Percentiles rank a stretch among this genome's conserved stretches.
Evolutionary conservation across 2,888 invertebrate genomes (phyloP).

Genomic region (Hyposoter didymator): DNA sequence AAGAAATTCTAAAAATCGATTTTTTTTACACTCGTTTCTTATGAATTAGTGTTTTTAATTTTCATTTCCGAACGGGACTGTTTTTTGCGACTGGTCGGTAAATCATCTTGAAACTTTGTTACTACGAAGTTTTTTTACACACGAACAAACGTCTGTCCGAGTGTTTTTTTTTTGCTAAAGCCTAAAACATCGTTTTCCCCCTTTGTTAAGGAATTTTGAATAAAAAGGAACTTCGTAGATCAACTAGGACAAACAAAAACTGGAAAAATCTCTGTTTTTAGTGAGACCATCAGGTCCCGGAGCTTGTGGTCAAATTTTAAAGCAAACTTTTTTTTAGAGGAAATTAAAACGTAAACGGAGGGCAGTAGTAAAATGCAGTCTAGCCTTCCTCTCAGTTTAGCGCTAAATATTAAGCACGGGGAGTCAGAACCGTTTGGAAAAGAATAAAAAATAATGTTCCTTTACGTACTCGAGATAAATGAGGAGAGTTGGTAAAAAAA

Average conservation of each 20-base stretch:
- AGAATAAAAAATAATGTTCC: not conserved
- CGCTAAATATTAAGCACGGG: not conserved
- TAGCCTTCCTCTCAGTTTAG: conserved; percentile 56
- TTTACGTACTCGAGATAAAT: not conserved
- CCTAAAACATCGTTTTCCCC: not conserved
- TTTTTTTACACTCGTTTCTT: too few species aligned
- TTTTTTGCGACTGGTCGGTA: conserved; percentile 16
- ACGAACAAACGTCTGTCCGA: conserved; percentile 8
- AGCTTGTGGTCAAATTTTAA: not conserved
- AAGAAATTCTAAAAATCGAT: not conserved
- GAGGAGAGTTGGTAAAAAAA: not conserved
- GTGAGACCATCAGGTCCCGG: conserved; percentile 27
- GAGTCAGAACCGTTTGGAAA: not conserved
- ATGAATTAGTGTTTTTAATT: not conserved
- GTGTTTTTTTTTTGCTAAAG: not conserved
- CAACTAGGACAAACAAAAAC: not conserved
- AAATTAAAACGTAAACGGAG: not conserved
- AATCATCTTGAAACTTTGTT: conserved; percentile 40
- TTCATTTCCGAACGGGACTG: not conserved
- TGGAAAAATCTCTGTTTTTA: conserved; percentile 13
- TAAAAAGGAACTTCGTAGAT: not conserved
- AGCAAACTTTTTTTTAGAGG: not conserved
- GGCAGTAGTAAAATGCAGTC: conserved; percentile 24
- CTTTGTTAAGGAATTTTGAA: not conserved
- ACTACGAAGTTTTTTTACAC: conserved; percentile 14